phyloP scores from a whole-genome alignment of 2,888 invertebrate genomes.

The Homarus gammarus region DNA sequence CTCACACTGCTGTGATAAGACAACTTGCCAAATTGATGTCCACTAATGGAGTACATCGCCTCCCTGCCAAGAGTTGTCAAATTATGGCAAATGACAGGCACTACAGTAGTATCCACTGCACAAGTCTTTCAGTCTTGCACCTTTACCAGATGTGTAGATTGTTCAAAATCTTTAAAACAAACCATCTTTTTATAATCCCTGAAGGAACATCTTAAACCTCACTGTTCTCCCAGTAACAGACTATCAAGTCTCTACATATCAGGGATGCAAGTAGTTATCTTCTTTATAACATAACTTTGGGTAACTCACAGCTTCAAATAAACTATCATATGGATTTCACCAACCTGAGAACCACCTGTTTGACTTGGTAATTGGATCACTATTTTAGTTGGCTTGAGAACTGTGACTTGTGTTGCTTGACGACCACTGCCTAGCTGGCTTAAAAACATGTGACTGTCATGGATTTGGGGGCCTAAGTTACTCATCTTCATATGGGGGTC shows the following conservation, averaged over 20 bases:
- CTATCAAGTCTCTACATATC: not conserved
- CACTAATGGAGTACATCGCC: slow-evolving; percentile 47
- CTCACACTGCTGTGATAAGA: slow-evolving; percentile 43
- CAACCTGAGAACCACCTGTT: slow-evolving; percentile 53
- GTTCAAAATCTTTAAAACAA: slow-evolving; percentile 50
- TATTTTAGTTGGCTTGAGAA: slow-evolving; percentile 43
- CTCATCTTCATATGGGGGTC: slow-evolving; percentile 61
- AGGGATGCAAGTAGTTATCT: slow-evolving; percentile 23
- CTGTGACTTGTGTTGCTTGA: slow-evolving; percentile 48
- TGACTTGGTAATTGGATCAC: slow-evolving; percentile 49
- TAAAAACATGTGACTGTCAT: slow-evolving; percentile 37
- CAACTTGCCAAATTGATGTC: slow-evolving; percentile 54
- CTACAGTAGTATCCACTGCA: slow-evolving; percentile 60
- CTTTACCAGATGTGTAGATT: slow-evolving; percentile 51
- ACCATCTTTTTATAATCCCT: slow-evolving; percentile 38
- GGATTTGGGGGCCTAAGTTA: slow-evolving; percentile 39
- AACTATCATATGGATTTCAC: slow-evolving; percentile 19
- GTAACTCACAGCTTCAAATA: slow-evolving; percentile 40
- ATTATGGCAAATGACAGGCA: slow-evolving; percentile 52
- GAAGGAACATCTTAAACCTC: slow-evolving; percentile 51
- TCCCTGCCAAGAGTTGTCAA: slow-evolving; percentile 50
- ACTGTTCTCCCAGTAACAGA: slow-evolving; percentile 47
- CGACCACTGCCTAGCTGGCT: slow-evolving; percentile 51
- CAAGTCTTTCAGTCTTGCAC: slow-evolving; percentile 57
- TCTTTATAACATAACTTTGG: slow-evolving; percentile 27